A percentile compares a stretch with the other conserved stretches of the same genome.
Conservation (phyloP, 2,888 invertebrate genomes). For the Cryptocheilus praepositus region DNA sequence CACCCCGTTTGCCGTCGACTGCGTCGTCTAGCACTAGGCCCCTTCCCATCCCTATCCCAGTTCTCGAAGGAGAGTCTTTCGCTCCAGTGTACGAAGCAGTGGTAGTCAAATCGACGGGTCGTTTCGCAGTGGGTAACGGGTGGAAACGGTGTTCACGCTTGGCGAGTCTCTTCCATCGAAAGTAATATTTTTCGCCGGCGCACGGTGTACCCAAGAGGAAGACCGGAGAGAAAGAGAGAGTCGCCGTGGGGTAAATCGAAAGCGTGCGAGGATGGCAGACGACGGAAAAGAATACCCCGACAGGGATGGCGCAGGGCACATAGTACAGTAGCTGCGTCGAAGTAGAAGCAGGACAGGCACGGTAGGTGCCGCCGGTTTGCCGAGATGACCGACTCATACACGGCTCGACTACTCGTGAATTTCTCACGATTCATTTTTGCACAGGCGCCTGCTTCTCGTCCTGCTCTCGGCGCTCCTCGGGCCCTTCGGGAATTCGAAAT, state of each 20-base stretch:
- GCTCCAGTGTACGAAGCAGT: conserved; percentile 22
- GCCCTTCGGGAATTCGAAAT: conserved; percentile 31
- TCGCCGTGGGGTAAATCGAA: background rate
- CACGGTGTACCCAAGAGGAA: conserved; percentile 7
- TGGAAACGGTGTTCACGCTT: conserved; percentile 36
- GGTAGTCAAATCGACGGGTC: conserved; percentile 46
- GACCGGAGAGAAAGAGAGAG: background rate
- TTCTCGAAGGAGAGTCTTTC: conserved; percentile 9
- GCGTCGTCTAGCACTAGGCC: background rate
- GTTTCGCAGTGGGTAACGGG: conserved; percentile 40
- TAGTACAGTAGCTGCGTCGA: too few relatives aligned
- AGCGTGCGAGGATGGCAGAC: background rate
- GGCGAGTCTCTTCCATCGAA: conserved; percentile 31
- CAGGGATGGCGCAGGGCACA: conserved; percentile 5
- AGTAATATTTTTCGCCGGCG: conserved; percentile 55
- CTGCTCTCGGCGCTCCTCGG: conserved; percentile 29
- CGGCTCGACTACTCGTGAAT: conserved; percentile 34
- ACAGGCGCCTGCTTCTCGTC: conserved; percentile 18
- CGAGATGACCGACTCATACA: conserved; percentile 10
- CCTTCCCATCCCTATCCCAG: background rate
- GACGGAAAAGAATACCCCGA: conserved; percentile 1
- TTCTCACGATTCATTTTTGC: conserved; percentile 43
- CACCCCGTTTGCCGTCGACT: background rate
- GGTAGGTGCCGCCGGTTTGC: too few relatives aligned
- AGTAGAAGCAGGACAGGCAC: background rate